Evolutionary conservation across 2,888 invertebrate species (phyloP).

Genomic region (Norana najaformis): DNA sequence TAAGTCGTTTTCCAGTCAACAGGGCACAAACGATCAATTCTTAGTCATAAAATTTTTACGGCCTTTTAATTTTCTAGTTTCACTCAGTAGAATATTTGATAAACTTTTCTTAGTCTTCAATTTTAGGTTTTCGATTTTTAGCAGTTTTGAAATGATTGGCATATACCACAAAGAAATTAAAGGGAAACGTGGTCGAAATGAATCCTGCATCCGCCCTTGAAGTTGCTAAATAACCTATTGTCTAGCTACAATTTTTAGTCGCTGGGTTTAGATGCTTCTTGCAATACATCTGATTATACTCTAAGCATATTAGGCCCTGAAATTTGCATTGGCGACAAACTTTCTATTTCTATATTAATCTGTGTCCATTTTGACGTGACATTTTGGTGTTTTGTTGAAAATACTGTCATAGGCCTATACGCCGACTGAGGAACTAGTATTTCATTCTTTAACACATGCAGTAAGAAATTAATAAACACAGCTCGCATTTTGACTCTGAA

Average conservation of each 20-base stretch:
- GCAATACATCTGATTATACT: neutral
- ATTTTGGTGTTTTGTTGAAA: neutral
- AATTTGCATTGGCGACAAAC: neutral
- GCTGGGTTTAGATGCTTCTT: neutral
- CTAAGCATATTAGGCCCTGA: neutral
- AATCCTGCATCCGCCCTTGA: neutral
- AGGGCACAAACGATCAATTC: no score
- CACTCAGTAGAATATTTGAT: no score
- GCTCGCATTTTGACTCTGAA: neutral
- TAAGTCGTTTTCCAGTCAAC: no score
- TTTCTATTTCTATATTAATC: neutral
- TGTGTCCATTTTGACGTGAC: neutral
- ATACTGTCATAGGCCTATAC: neutral
- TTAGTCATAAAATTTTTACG: no score
- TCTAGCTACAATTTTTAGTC: neutral
- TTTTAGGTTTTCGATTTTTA: neutral
- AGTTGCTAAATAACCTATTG: neutral
- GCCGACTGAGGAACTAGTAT: neutral
- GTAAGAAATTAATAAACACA: neutral
- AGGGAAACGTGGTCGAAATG: neutral
- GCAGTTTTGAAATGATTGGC: neutral
- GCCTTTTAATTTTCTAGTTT: no score
- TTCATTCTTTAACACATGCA: neutral
- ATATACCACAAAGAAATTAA: neutral
- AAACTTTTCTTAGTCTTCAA: no score